Evolutionary conservation across 2,113 vertebrate genomes (phyloP).

Genomic region (Rhinopomastus cyanomelas): DNA sequence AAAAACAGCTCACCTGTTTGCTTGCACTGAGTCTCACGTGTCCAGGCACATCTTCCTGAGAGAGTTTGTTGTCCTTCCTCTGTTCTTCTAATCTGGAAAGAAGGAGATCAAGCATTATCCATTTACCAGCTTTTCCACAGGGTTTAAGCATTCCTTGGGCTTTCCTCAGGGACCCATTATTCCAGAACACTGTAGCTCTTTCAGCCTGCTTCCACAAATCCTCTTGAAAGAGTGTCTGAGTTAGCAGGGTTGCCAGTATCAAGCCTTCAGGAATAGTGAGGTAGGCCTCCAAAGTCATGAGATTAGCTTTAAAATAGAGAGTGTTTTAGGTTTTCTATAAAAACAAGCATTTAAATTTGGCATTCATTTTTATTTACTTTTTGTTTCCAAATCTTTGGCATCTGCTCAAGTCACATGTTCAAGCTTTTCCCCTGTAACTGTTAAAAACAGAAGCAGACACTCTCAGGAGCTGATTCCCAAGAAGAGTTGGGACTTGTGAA

Average conservation of each 20-base stretch:
- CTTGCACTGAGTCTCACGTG: background rate
- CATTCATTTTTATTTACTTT: slow-evolving; percentile 34
- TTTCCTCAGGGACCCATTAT: slow-evolving; percentile 5
- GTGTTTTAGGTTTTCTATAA: background rate
- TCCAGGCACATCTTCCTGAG: background rate
- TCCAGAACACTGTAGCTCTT: slow-evolving; percentile 38
- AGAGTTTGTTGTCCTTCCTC: background rate
- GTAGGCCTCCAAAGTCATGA: slow-evolving; percentile 13
- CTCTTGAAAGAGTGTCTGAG: slow-evolving; percentile 19
- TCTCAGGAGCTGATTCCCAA: background rate
- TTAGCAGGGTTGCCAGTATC: slow-evolving; percentile 11
- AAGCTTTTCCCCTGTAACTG: slow-evolving; percentile 29
- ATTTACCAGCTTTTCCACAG: slow-evolving; percentile 27
- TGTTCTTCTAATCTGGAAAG: slow-evolving; percentile 37
- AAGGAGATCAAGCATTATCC: slow-evolving; percentile 26
- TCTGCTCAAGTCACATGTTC: slow-evolving; percentile 41
- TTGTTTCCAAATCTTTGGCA: slow-evolving; percentile 49
- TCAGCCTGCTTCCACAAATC: background rate
- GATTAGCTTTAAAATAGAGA: slow-evolving; percentile 54
- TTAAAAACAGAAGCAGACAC: slow-evolving; percentile 49
- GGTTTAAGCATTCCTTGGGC: slow-evolving; percentile 1
- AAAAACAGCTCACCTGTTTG: background rate
- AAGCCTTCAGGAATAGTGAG: slow-evolving; percentile 30
- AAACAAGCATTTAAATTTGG: slow-evolving; percentile 34
- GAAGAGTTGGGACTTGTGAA: background rate